Percentiles rank a stretch among this genome's conserved stretches.
These are phyloP conservation scores for Lagodon rhomboides DNA, from an alignment of 2,797 vertebrate genomes.

Conservation along the genomic window DNA sequence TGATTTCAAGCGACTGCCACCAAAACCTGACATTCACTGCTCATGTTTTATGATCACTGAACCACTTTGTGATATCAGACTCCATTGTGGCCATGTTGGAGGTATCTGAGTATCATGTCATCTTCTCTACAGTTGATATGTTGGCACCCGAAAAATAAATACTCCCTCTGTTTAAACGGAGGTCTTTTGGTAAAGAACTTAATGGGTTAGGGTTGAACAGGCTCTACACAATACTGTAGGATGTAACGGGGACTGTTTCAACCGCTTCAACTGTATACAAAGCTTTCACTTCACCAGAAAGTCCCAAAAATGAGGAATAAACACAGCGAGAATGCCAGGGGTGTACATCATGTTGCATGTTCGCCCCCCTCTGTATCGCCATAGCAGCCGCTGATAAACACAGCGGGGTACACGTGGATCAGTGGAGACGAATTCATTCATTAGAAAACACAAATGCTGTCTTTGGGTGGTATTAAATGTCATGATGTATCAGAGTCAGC, in stretches of 20 bases:
- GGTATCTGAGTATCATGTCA: conserved; percentile 3
- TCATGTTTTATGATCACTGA: conserved; percentile 33
- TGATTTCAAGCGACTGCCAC: conserved; percentile 55
- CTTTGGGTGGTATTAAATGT: not conserved
- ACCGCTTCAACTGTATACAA: not conserved
- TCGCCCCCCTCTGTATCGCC: not conserved
- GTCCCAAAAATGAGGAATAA: conserved; percentile 1
- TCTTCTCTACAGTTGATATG: conserved; percentile 24
- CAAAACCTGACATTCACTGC: conserved; percentile 33
- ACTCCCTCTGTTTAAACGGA: not conserved
- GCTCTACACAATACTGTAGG: not conserved
- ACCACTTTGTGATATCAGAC: conserved; percentile 31
- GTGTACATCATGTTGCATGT: not conserved
- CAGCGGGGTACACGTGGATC: not conserved
- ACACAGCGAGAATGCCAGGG: not conserved
- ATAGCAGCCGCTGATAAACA: not conserved
- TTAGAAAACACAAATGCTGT: not conserved
- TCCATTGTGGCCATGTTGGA: not conserved
- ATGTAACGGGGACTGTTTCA: not conserved
- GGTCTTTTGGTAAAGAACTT: not conserved
- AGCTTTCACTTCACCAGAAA: not conserved
- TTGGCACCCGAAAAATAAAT: not conserved
- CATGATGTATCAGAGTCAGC: not conserved
- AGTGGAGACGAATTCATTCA: not conserved
- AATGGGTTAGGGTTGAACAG: not conserved